phyloP scores from a whole-genome alignment of 2,888 invertebrate genomes.

The Lysandra bellargus region DNA sequence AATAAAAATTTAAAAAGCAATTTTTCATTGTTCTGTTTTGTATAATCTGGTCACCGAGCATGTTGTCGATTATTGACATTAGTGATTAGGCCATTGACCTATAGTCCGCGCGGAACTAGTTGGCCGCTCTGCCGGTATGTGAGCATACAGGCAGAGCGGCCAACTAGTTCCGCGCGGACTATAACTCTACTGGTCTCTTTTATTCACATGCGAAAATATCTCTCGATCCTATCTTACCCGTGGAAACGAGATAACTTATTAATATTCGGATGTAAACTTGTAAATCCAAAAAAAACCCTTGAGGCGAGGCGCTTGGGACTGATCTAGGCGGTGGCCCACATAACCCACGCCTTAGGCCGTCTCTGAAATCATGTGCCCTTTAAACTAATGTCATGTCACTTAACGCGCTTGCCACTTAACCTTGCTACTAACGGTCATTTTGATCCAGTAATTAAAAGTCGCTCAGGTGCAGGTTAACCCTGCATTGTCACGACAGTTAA shows the following conservation, averaged over 20 bases:
- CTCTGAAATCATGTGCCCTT: no score
- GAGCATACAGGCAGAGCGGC: no score
- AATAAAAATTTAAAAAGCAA: not conserved
- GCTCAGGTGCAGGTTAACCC: not conserved
- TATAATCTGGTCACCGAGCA: not conserved
- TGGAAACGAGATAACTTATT: not conserved
- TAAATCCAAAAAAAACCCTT: no score
- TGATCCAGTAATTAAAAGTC: not conserved
- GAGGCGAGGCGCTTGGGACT: no score
- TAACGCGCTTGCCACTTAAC: not conserved
- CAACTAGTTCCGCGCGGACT: no score
- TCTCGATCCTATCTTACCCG: not conserved
- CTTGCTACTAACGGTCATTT: not conserved
- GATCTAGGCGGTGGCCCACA: no score
- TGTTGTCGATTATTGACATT: not conserved
- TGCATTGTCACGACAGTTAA: constrained; percentile 8
- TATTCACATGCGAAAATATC: not conserved
- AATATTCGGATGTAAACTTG: no score
- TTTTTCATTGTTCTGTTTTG: not conserved
- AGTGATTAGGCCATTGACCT: not conserved
- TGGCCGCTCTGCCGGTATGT: no score
- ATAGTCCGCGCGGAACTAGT: no score
- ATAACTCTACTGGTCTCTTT: not conserved
- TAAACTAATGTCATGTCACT: no score
- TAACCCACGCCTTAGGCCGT: no score